Conservation (phyloP, 2,113 vertebrate species). For the Poeciliopsis occidentalis region DNA sequence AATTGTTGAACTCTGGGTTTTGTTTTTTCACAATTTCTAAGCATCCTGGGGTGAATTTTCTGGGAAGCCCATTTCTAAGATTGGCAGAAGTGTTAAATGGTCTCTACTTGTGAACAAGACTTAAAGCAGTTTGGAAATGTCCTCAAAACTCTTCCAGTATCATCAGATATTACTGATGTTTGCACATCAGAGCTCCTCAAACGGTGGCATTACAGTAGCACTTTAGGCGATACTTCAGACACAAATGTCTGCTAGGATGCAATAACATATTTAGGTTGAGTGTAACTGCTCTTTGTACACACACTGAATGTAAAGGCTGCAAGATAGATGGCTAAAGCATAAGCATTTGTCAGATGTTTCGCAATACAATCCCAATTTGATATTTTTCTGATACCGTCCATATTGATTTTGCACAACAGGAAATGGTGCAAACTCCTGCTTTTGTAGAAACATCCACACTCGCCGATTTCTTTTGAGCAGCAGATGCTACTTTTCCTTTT, state of each 20-base stretch:
- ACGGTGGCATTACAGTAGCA: no score
- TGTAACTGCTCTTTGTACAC: neutral
- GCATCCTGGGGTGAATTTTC: no score
- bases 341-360: neutral
- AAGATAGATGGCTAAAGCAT: neutral
- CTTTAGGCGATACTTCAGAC: no score
- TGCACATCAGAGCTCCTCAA: neutral
- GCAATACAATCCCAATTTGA: no score
- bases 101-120: neutral
- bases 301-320: neutral
- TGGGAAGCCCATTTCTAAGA: neutral
- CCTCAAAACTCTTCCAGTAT: neutral
- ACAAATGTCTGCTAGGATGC: no score
- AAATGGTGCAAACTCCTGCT: no score
- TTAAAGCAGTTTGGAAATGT: neutral
- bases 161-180: neutral
- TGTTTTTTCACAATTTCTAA: no score
- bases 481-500: no score
- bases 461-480: no score
- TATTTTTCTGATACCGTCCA: neutral
- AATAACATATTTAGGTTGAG: neutral
- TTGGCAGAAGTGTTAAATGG: neutral
- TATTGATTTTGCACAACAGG: neutral
- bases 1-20: no score
- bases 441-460: no score